Base-by-base conservation (phyloP, 2,888 invertebrate species). In the Griposia aprilina region DNA sequence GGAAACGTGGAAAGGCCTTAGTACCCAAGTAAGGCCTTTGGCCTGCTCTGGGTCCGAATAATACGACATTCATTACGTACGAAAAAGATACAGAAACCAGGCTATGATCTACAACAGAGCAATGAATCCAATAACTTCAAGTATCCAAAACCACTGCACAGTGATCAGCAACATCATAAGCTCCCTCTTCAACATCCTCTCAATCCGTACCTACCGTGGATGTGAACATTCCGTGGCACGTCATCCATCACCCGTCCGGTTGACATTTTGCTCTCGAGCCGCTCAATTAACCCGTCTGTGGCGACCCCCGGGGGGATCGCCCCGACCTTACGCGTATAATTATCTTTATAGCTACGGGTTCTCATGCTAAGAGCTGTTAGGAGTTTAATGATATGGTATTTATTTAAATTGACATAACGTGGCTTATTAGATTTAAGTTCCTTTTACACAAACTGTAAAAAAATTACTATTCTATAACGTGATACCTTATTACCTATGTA, bases 211-310 rank as follows among this genome's bases (percentile, higher is more conserved):
- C 72, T 45, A 23, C 41, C 48, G 50, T 60, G 20, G 81, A 68
- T 55, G 71, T 76, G 78, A 76, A 55, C 80, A 74, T 50, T 62
- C 74, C 66, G 48, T 77, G 76, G 66, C 62, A 75, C 82, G 71
- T 85, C 87, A 87, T 89, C 89, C 83, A 87, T 89, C 88, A 89
- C 82, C 52, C 60, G 69, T 79, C 72, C 82, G 77, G 85, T 88
- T 89, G 89, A 88, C 88, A 89, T 88, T 89, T 89, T 85, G 89
- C 89, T 89, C 89, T 84, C 86, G 86, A 81, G 88, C 71, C 89
- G 88, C 88, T 87, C 90, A 90, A 90, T 90, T 90, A 90, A 90
- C 90, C 88, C 88, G 87, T 83, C 86, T 70, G 73, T 76, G 83
- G 83, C 83, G 82, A 81, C 77, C 80, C 77, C 82, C 17, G 41